Base-by-base conservation (phyloP, 92 coral and sea anemone species). In the Isaurus tuberculatus region DNA sequence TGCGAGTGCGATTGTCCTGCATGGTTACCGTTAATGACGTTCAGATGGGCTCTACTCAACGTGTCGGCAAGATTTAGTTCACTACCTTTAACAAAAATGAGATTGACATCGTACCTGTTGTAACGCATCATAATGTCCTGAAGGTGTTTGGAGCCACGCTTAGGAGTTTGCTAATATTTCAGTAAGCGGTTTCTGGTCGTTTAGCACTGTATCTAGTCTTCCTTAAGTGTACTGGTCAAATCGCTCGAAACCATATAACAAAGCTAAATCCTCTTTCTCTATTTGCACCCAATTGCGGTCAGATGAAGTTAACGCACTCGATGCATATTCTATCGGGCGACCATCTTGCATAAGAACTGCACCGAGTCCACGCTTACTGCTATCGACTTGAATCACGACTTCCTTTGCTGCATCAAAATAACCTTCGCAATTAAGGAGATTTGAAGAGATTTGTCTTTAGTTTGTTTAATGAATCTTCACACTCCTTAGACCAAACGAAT, bases 211-310 rank as follows among this genome's bases (percentile, higher is more conserved):
- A n/a, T 84, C 66, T 4, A 37, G 27, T 33, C 89, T 13, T 30
- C 83, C 91, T 57, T 80, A 91, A 1, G 94, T 80, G 63, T 91
- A 87, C 51, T 91, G 89, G 69, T 90, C 80, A 68, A 86, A 90
- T 29, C 86, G 75, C 31, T 87, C 94, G 3, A 84, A 89, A 25
- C 87, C 89, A 83, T 60, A 84, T 32, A 88, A 32, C 26, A 88
- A 84, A 25, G 91, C 83, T 66, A 91, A 37, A 25, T 85, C 86
- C 58, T 87, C 91, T 49, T 91, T 91, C 65, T 91, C 94, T 2
- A 91, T 88, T 25, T 87, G 89, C 28, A 83, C 94, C 79, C 87
- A 86, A 37, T 84, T 79, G 32, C 80, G 49, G 67, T 90, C 90
- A 2, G 88, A 60, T 22, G 80, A 77, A 14, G 86, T 83, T 16